phyloP scores from a whole-genome alignment of 2,797 vertebrate species.

The Antrozous pallidus region DNA sequence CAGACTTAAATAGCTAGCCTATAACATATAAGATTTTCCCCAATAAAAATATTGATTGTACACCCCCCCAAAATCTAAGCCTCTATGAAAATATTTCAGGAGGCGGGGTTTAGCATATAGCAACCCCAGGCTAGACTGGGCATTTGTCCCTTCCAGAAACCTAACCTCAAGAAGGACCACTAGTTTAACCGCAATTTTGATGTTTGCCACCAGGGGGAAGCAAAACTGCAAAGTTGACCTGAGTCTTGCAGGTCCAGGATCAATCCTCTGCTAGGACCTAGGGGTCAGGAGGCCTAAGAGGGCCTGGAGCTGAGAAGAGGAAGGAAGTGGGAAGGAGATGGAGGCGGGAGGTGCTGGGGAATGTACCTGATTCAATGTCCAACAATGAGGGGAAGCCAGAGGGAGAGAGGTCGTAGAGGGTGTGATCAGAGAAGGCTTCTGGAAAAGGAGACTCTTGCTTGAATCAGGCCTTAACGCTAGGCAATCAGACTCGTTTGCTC shows the following conservation, averaged over 20 bases:
- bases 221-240: background rate
- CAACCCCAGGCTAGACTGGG: background rate
- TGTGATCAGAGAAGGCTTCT: background rate
- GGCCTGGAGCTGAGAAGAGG: background rate
- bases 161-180: too few relatives aligned
- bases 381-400: background rate
- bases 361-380: background rate
- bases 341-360: background rate
- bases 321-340: background rate
- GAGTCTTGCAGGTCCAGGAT: background rate
- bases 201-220: slow-evolving; percentile 26
- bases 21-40: background rate
- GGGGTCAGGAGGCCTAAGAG: accelerated
- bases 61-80: background rate
- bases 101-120: background rate
- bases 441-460: background rate
- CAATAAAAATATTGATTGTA: background rate
- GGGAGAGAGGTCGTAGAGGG: background rate
- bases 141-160: background rate
- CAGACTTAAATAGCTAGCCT: background rate
- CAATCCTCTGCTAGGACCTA: background rate
- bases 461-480: background rate
- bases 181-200: background rate
- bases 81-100: background rate
- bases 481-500: too few relatives aligned